Conservation (phyloP, 2,113 vertebrate genomes). For the Edolisoma coerulescens region DNA sequence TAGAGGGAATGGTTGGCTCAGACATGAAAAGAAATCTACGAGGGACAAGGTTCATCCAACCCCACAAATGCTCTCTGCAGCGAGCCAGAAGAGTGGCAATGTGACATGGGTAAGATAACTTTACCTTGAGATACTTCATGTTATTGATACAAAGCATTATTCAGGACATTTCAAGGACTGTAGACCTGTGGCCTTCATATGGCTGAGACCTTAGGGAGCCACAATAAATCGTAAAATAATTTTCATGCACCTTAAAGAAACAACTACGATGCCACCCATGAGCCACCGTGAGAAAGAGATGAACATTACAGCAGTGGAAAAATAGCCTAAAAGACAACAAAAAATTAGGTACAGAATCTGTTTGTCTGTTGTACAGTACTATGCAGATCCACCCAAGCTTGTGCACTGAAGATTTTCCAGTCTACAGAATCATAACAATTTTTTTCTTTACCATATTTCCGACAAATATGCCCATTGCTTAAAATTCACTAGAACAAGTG, state of each 20-base stretch:
- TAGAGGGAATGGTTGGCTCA: not conserved
- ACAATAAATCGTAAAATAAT: not conserved
- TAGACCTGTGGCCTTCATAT: not conserved
- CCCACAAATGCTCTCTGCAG: not conserved
- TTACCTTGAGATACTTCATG: not conserved
- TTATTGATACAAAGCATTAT: not conserved
- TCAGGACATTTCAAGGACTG: not conserved
- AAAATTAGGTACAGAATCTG: not conserved
- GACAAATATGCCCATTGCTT: not conserved
- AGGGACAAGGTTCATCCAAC: not conserved
- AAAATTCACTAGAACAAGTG: constrained; percentile 5
- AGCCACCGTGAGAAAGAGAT: not conserved
- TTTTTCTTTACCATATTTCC: not conserved
- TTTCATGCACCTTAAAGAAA: not conserved
- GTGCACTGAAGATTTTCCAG: not conserved
- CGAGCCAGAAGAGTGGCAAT: not conserved
- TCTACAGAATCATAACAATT: not conserved
- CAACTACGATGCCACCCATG: not conserved
- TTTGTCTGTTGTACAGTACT: not conserved
- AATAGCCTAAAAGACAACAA: not conserved
- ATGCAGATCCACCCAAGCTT: not conserved
- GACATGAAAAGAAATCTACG: not conserved
- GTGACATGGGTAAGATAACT: not conserved
- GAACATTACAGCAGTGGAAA: not conserved
- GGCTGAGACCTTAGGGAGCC: not conserved